Evolutionary conservation across 2,113 vertebrate species (phyloP), one percentile per base, ranked within the genome.

Genomic region (Ailurus styani): DNA sequence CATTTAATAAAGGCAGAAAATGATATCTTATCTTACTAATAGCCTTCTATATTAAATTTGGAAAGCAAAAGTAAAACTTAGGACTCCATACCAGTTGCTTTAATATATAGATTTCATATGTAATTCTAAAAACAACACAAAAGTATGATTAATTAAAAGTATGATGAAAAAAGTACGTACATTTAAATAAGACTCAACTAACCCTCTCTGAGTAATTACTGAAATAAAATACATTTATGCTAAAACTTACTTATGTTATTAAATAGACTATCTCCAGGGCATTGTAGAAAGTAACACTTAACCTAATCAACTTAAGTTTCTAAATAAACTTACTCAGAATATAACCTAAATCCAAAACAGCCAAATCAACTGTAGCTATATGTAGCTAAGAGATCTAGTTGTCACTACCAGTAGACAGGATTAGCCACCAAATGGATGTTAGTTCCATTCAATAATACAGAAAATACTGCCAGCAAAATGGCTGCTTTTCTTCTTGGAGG

Each of bases 31-130:
- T 14, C 37, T 90, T 87, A 93, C 70, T 87, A 85, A 79, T 15
- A 84, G 25, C 3, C 23, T 23, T 34, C 47, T 10, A 45, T 87
- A 29, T 85, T 47, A 91, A 84, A 88, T 79, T 42, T 87, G 64
- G 62, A 95, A 93, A 94, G 47, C 60, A 95, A 64, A 47, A 82
- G 42, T 82, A 96, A 93, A 87, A 95, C 64, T 93, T 54, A 82
- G 29, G 68, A 84, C 37, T 77, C 25, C 60, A 64, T 40, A 75
- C 4, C 79, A 31, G 25, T 23, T 81, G 45, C 77, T 27, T 83
- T 70, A 73, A 72, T 45, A 82, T 21, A 77, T 6, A 54, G 45
- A 60, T 85, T 91, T 91, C 72, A 88, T 54, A 90, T 72, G 52
- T 72, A 78, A 40, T 68, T 96, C 50, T 78, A 75, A 87, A 52